phyloP scores from a whole-genome alignment of 2,888 invertebrate genomes.

The Entomobrya proxima region DNA sequence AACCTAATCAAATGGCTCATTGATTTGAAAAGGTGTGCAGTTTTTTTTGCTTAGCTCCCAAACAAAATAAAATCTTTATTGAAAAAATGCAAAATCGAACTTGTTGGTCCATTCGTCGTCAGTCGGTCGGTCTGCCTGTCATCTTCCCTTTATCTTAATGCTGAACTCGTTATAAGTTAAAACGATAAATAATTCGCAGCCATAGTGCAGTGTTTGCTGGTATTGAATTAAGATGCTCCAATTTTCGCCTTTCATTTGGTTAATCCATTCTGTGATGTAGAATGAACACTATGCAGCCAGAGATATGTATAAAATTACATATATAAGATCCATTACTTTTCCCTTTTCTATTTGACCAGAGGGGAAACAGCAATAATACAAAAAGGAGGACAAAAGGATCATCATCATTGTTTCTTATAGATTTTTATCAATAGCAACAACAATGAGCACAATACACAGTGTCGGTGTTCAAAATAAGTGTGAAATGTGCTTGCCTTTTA shows the following conservation, averaged over 20 bases:
- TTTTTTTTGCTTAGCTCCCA: constrained; percentile 12
- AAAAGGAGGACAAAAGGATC: constrained; percentile 46
- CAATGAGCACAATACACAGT: too few relatives aligned
- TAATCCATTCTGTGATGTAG: background rate
- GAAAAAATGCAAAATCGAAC: background rate
- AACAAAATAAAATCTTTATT: background rate
- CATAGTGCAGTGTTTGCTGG: too few relatives aligned
- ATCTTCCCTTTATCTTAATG: constrained; percentile 14
- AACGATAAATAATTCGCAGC: constrained; percentile 47
- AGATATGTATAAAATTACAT: too few relatives aligned
- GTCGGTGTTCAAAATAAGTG: constrained; percentile 19
- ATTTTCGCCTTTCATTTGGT: constrained; percentile 17
- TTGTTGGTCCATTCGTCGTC: constrained; percentile 11
- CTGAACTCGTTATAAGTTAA: constrained; percentile 45
- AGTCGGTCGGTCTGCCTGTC: background rate
- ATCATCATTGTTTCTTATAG: constrained; percentile 25
- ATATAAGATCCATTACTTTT: background rate
- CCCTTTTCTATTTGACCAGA: constrained; percentile 26
- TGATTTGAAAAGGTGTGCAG: constrained; percentile 35
- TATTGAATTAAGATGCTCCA: constrained; percentile 57
- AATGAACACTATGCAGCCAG: too few relatives aligned
- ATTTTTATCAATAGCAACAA: constrained; percentile 31
- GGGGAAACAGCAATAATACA: constrained; percentile 23
- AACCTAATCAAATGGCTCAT: constrained; percentile 30
- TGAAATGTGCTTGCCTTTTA: constrained; percentile 36